Percentiles rank a stretch among this genome's conserved stretches.
Evolutionary conservation across 2,888 invertebrate species (phyloP).

Genomic region (Parnassius smintheus): DNA sequence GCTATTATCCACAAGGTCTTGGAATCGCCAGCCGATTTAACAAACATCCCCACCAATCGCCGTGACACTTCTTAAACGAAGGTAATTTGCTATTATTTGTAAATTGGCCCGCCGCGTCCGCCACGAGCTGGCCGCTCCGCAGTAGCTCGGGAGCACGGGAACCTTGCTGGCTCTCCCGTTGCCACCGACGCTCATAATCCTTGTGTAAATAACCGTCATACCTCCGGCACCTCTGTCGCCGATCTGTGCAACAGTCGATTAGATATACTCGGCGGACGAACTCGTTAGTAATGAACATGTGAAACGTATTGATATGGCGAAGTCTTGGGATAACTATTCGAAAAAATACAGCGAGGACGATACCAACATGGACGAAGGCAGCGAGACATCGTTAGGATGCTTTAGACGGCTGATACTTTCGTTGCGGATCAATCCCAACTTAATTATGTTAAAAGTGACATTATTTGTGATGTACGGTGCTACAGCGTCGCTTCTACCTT

Average conservation of each 20-base stretch:
- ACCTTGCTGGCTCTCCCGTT: conserved; percentile 60
- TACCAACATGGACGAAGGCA: conserved; percentile 68
- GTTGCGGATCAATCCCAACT: conserved; percentile 86
- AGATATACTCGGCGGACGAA: conserved; percentile 62
- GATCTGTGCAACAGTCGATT: conserved; percentile 71
- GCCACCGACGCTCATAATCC: conserved; percentile 49
- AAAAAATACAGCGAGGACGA: conserved; percentile 75
- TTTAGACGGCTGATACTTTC: conserved; percentile 70
- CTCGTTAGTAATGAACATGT: conserved; percentile 59
- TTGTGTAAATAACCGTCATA: conserved; percentile 65
- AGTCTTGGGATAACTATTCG: conserved; percentile 53
- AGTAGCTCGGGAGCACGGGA: conserved; percentile 71
- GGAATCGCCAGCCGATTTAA: conserved; percentile 75
- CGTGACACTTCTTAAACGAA: conserved; percentile 79
- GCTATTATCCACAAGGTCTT: conserved; percentile 77
- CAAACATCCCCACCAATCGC: conserved; percentile 77
- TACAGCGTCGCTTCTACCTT: conserved; percentile 91
- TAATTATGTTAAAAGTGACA: conserved; percentile 90
- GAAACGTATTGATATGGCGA: conserved; percentile 53
- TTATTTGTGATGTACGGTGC: conserved; percentile 93
- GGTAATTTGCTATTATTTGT: conserved; percentile 81
- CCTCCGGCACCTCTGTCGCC: conserved; percentile 49
- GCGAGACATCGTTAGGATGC: conserved; percentile 59
- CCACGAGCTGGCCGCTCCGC: conserved; percentile 56
- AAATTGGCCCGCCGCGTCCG: conserved; percentile 77